Percentiles rank a stretch among this genome's conserved stretches.
Evolutionary conservation across 2,113 vertebrate genomes (phyloP).

Genomic region (Halcyon malimbica): DNA sequence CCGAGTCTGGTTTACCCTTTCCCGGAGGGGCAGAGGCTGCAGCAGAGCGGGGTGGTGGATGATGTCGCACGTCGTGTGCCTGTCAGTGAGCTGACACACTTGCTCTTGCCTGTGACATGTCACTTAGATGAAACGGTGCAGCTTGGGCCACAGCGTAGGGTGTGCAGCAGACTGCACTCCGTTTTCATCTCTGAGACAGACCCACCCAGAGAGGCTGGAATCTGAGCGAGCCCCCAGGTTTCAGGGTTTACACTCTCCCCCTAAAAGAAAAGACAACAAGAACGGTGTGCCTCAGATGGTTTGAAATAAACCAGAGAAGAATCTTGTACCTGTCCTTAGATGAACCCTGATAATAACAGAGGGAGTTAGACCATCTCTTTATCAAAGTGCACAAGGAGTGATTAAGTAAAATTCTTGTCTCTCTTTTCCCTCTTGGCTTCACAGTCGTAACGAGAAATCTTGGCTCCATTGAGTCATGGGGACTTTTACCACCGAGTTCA

Average conservation of each 20-base stretch:
- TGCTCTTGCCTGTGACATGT: not conserved
- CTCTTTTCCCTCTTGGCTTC: not conserved
- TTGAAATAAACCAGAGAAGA: not conserved
- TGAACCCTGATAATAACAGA: not conserved
- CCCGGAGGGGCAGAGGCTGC: not conserved
- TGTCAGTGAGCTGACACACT: slow-evolving; percentile 28
- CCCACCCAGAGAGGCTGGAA: not conserved
- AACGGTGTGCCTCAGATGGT: not conserved
- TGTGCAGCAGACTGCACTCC: not conserved
- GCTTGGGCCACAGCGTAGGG: not conserved
- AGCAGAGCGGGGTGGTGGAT: not conserved
- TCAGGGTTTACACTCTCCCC: not conserved
- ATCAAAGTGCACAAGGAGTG: not conserved
- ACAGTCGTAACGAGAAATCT: not conserved
- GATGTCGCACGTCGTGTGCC: not conserved
- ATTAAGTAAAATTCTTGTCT: not conserved
- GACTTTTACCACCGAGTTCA: not conserved
- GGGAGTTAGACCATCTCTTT: not conserved
- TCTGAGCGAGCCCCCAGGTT: not conserved
- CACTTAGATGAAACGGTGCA: slow-evolving; percentile 26
- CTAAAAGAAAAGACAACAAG: not conserved
- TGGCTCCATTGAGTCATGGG: not conserved
- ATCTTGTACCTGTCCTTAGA: not conserved
- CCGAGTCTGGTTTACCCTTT: not conserved
- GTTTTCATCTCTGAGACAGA: not conserved